These are phyloP conservation scores for Scomber japonicus DNA, from an alignment of 2,113 vertebrate species.

Conservation along the genomic window DNA sequence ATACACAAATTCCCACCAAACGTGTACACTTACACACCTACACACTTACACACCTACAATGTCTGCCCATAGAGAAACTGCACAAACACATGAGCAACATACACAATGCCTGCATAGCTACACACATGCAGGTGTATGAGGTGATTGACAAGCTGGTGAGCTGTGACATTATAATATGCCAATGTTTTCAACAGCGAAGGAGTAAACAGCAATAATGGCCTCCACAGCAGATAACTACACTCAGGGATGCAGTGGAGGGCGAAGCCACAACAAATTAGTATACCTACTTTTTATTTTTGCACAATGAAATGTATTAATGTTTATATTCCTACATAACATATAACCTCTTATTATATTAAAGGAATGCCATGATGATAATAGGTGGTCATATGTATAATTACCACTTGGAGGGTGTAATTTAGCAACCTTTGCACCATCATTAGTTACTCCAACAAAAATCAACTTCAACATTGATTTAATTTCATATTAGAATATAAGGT, in stretches of 20 bases:
- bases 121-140: conserved; percentile 31
- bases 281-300: background rate
- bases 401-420: background rate
- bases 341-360: background rate
- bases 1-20: background rate
- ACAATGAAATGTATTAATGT: background rate
- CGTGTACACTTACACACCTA: conserved; percentile 12
- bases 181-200: conserved; percentile 38
- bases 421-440: background rate
- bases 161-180: conserved; percentile 76
- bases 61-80: background rate
- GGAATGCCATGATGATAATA: background rate
- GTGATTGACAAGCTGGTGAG: conserved; percentile 70
- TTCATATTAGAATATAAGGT: background rate
- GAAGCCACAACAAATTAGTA: background rate
- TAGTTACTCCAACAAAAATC: background rate
- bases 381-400: background rate
- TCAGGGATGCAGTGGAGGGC: background rate
- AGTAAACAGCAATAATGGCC: conserved; percentile 66
- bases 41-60: conserved; percentile 8
- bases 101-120: background rate
- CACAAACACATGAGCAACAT: conserved; percentile 2
- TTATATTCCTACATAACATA: background rate
- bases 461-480: background rate
- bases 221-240: background rate